Evolutionary conservation across 2,888 invertebrate genomes (phyloP), one percentile per base, ranked within the genome.

Genomic region (Tromatobia lineatoria): DNA sequence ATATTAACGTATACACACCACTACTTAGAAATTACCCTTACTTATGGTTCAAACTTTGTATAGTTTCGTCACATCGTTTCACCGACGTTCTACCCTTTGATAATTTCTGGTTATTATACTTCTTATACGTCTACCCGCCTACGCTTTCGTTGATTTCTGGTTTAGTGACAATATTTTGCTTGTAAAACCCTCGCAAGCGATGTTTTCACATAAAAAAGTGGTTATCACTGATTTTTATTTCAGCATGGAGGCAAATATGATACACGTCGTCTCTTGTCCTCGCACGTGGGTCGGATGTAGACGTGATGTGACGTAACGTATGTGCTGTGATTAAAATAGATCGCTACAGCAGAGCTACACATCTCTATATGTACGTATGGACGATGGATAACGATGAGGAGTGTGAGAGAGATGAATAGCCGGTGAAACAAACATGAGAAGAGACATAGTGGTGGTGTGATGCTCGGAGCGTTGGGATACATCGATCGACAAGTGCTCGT

Each of bases 401-500:
- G 75, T 18, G 75, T n/a, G 52, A 10, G 57, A 57, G 50, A 74
- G 7, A 18, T 15, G 23, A n/a, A 54, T 38, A 38, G 67, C 29
- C 52, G 38, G 29, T 42, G 70, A 54, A 34, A 25, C 42, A 38
- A 71, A 23, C n/a, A 25, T 71, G 57, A 77, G 25, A 73, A 42
- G 20, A n/a, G 25, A 80, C 29, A 54, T 18, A 20, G 52, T 18
- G 38, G 47, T 57, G 67, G 64, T 57, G 67, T 10, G 45, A 47
- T 67, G 15, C 45, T 47, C 50, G 61, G 52, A 59, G 76, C 50
- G 69, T 29, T 47, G 74, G 77, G 77, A 82, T 75, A 71, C 70
- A 82, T 70, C 77, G 82, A 86, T 82, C 80, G 82, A 45, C 77
- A 81, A 85, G 79, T 73, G 80, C 71, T 38, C 38, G 64, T 20